Conservation (phyloP, 2,797 vertebrate species). For the Luscinia megarhynchos region DNA sequence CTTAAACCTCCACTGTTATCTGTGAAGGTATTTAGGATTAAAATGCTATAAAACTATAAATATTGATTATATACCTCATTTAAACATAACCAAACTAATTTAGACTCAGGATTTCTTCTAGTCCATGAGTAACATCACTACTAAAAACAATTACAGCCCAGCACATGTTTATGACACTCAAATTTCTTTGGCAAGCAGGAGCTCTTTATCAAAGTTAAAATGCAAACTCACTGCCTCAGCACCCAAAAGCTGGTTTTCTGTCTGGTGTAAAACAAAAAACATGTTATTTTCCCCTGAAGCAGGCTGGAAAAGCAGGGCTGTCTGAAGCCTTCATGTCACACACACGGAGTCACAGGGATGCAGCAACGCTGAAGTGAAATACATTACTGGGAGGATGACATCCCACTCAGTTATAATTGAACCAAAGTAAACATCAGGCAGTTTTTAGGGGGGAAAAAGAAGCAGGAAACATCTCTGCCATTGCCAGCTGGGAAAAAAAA, state of each 20-base stretch:
- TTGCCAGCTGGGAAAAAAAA: background rate
- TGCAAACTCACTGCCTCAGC: background rate
- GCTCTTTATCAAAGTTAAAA: constrained; percentile 19
- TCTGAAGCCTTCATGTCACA: constrained; percentile 20
- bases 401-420: background rate
- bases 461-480: background rate
- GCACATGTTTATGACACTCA: background rate
- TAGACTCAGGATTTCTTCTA: background rate
- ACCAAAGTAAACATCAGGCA: background rate
- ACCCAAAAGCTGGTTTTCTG: background rate
- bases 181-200: background rate
- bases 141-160: background rate
- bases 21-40: background rate
- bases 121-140: background rate
- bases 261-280: background rate
- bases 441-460: background rate
- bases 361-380: background rate
- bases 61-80: background rate
- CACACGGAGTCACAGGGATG: background rate
- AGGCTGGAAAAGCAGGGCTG: background rate
- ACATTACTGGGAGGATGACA: background rate
- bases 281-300: constrained; percentile 45
- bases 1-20: background rate
- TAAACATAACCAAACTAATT: background rate
- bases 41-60: background rate